phyloP scores from a whole-genome alignment of 2,888 invertebrate species.

The Neoitamus cyanurus region DNA sequence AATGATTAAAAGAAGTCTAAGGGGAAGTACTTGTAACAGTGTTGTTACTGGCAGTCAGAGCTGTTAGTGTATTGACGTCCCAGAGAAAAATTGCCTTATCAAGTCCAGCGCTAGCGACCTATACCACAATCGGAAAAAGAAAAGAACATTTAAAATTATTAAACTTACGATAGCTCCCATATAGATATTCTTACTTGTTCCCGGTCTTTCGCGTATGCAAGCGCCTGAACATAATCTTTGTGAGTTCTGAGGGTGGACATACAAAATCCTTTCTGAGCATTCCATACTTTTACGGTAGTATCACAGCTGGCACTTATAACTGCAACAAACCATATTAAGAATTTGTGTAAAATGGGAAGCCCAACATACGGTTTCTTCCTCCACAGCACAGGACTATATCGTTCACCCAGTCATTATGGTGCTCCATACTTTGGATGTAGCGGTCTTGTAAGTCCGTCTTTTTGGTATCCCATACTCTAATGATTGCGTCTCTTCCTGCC shows the following conservation, averaged over 20 bases:
- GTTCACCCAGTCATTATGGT: conserved; percentile 99
- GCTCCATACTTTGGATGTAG: conserved; percentile 97
- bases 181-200: too few relatives aligned
- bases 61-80: conserved; percentile 98
- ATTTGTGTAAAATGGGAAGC: background rate
- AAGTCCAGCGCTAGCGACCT: conserved; percentile 91
- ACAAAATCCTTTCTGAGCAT: conserved; percentile 98
- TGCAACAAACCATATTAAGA: conserved; percentile 60
- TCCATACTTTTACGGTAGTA: conserved; percentile 99
- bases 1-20: conserved; percentile 32
- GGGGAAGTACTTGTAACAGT: conserved; percentile 88
- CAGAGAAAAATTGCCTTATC: conserved; percentile 97
- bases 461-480: conserved; percentile 87
- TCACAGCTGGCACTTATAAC: conserved; percentile 99
- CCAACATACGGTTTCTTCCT: conserved; percentile 86
- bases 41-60: conserved; percentile 97
- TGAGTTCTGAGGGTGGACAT: conserved; percentile 98
- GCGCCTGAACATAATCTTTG: conserved; percentile 97
- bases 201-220: conserved; percentile 97
- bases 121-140: background rate
- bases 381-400: conserved; percentile 98
- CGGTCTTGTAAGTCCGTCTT: conserved; percentile 72
- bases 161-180: too few relatives aligned
- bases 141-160: background rate
- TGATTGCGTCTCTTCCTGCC: conserved; percentile 92